Conservation (phyloP, 2,113 vertebrate genomes). For the Agelaius tricolor region DNA sequence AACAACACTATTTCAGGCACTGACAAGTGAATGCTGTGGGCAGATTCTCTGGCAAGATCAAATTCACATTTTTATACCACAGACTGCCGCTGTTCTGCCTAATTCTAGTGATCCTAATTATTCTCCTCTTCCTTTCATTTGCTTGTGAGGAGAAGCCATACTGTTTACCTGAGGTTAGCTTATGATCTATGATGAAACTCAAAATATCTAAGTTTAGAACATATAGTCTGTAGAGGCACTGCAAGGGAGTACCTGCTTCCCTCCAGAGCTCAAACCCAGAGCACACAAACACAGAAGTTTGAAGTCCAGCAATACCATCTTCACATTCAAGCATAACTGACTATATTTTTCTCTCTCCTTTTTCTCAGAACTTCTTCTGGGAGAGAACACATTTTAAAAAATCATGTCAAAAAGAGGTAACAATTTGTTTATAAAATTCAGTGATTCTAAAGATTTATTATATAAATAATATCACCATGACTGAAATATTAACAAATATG, state of each 20-base stretch:
- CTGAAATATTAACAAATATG: neutral
- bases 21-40: neutral
- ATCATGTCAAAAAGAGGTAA: neutral
- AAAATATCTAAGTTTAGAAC: neutral
- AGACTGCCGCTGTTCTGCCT: neutral
- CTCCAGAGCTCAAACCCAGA: neutral
- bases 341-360: neutral
- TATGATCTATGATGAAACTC: neutral
- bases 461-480: neutral
- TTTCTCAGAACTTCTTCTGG: conserved; percentile 19
- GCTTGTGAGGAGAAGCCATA: neutral
- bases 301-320: neutral
- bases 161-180: neutral
- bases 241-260: neutral
- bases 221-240: neutral
- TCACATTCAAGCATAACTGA: neutral
- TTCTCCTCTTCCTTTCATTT: neutral
- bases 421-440: neutral
- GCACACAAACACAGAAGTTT: neutral
- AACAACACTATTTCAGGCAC: neutral
- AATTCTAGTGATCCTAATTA: neutral
- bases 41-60: neutral
- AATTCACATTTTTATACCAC: neutral
- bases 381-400: neutral
- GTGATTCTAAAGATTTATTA: neutral